Base-by-base conservation (phyloP, 1,140 invertebrate genomes). In the Heliconius eleuchia region DNA sequence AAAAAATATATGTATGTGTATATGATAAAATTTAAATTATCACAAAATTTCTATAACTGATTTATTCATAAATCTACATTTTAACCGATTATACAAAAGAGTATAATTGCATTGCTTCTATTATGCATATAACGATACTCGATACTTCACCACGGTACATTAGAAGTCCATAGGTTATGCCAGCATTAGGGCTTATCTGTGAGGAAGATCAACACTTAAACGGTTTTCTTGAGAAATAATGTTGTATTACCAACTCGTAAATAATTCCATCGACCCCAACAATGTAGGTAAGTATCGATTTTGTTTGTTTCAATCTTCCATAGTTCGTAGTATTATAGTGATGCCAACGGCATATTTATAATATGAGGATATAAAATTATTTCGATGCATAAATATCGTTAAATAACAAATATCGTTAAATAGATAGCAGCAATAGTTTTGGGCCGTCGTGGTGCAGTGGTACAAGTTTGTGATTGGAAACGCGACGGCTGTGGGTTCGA, bases 61-160 rank as follows among this genome's bases (percentile, higher is more conserved):
- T 52, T 6, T 19, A 3, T 19, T 0, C 18, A 52, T 52, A 19
- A 16, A 1, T 52, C 50, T 52, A 52, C 5, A 52, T 52, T 52
- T 60, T 23, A 13, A 42, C 19, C 99, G 99, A 60, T 60, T 95
- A 99, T 98, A 89, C n/a, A 11, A 23, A 4, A 79, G 99, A 18
- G 50, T 72, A 76, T 39, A 75, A 76, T 76, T 72, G 46, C 66
- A 71, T 8, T 70, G 60, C 78, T 71, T 75, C 70, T 80, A 80
- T 75, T 80, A 80, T 76, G 66, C 46, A 60, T 57, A 79, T 79
- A 74, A 79, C 73, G 73, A 75, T 80, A 78, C 42, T 76, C 78
- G 80, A 85, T 84, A 72, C 78, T 84, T 85, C 82, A 82, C 80
- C 82, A 83, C 74, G 84, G 78, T 80, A 73, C 79, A 83, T 83